These are phyloP conservation scores for Saccostrea cuccullata DNA, from an alignment of 1,140 invertebrate genomes.

Conservation along the genomic window DNA sequence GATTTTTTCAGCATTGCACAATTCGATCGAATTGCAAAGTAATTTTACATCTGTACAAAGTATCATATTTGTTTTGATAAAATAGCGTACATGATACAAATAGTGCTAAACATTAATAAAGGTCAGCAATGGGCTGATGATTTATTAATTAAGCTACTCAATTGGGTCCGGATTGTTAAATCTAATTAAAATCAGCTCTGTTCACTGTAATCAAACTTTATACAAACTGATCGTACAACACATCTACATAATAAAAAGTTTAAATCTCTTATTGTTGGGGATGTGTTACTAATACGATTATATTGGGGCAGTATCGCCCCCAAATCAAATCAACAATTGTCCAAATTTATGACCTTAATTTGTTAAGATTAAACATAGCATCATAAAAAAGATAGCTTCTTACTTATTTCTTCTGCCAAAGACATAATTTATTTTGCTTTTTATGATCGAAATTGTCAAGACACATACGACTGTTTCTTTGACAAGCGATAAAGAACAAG, in stretches of 20 bases:
- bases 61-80: too few relatives aligned
- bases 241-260: background rate
- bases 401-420: background rate
- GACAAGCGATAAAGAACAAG: background rate
- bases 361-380: background rate
- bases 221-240: background rate
- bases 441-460: constrained; percentile 9
- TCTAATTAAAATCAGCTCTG: background rate
- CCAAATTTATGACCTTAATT: background rate
- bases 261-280: background rate
- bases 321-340: background rate
- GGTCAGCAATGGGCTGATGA: background rate
- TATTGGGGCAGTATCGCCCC: background rate
- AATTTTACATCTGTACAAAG: too few relatives aligned
- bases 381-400: background rate
- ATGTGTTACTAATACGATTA: constrained; percentile 24
- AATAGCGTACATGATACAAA: too few relatives aligned
- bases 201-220: background rate
- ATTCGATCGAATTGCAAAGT: too few relatives aligned
- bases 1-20: too few relatives aligned
- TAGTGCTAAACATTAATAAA: background rate
- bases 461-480: background rate
- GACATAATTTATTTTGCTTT: background rate
- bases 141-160: background rate
- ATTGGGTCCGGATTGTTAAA: background rate